A percentile compares a stretch with the other conserved stretches of the same genome.
These are phyloP conservation scores for Ips nitidus DNA, from an alignment of 1,140 invertebrate genomes.

Conservation along the genomic window DNA sequence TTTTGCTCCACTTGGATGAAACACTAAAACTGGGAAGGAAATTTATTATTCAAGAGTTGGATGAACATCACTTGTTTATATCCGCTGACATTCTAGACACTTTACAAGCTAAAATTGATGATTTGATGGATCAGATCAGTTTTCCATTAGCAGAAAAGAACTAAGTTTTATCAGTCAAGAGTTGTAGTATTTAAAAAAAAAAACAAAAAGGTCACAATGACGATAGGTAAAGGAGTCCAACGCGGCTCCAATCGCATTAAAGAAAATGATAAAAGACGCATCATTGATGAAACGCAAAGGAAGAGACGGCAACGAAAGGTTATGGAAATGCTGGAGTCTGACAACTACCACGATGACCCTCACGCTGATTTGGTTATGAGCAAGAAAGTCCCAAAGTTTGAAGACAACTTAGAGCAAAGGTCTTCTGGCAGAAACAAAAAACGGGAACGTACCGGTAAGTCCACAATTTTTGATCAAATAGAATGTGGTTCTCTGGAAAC, in stretches of 20 bases:
- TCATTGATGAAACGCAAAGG: conserved; percentile 87
- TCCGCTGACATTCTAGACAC: conserved; percentile 88
- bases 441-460: conserved; percentile 60
- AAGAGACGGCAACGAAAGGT: conserved; percentile 84
- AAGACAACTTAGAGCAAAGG: conserved; percentile 80
- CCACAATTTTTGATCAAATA: background rate
- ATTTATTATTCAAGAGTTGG: conserved; percentile 96
- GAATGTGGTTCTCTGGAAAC: background rate
- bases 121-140: conserved; percentile 95
- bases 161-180: conserved; percentile 51
- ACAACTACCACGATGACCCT: conserved; percentile 98
- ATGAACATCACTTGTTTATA: conserved; percentile 95
- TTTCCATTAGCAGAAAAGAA: conserved; percentile 83
- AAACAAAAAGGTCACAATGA: conserved; percentile 34
- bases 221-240: conserved; percentile 31
- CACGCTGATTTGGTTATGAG: conserved; percentile 94
- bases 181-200: background rate
- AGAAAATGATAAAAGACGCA: conserved; percentile 66
- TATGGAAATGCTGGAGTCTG: conserved; percentile 91
- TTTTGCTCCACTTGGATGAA: conserved; percentile 95
- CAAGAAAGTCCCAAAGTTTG: conserved; percentile 95
- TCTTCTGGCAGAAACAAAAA: conserved; percentile 69
- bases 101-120: conserved; percentile 88
- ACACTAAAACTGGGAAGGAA: conserved; percentile 87
- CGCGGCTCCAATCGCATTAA: conserved; percentile 44